phyloP scores from a whole-genome alignment of 2,113 vertebrate species.

The Oncorhynchus tshawytscha region DNA sequence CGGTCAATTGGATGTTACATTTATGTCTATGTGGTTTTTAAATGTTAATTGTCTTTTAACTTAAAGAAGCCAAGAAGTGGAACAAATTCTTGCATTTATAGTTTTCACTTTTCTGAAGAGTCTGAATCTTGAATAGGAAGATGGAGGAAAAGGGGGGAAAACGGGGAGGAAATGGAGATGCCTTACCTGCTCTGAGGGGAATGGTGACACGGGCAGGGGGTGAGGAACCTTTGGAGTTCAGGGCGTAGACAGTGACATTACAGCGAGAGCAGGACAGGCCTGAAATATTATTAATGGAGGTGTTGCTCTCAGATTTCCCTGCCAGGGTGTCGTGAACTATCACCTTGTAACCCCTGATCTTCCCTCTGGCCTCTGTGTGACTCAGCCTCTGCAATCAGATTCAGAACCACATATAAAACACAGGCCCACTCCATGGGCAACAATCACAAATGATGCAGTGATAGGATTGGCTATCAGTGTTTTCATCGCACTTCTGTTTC shows the following conservation, averaged over 20 bases:
- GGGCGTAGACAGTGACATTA: conserved; percentile 57
- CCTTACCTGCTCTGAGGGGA: conserved; percentile 49
- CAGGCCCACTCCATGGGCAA: neutral
- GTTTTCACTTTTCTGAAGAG: neutral
- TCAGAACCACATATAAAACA: neutral
- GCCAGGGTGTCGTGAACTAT: conserved; percentile 16
- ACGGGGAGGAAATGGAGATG: neutral
- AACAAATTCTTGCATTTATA: no score
- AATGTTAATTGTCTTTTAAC: no score
- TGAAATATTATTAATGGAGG: neutral
- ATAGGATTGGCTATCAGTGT: neutral
- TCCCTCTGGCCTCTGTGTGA: conserved; percentile 58
- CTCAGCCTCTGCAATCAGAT: conserved; percentile 51
- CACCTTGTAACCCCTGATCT: conserved; percentile 58
- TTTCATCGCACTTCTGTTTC: no score
- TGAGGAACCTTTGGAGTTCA: conserved; percentile 69
- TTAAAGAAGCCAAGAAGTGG: no score
- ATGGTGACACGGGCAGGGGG: conserved; percentile 57
- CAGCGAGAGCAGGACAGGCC: conserved; percentile 47
- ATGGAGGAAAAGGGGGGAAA: no score
- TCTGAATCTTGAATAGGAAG: no score
- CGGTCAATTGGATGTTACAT: no score
- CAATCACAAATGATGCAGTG: neutral
- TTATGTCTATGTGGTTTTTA: no score
- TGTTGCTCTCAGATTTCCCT: neutral